Base-by-base conservation (phyloP, 2,797 vertebrate genomes). In the Gephyroberyx darwinii region DNA sequence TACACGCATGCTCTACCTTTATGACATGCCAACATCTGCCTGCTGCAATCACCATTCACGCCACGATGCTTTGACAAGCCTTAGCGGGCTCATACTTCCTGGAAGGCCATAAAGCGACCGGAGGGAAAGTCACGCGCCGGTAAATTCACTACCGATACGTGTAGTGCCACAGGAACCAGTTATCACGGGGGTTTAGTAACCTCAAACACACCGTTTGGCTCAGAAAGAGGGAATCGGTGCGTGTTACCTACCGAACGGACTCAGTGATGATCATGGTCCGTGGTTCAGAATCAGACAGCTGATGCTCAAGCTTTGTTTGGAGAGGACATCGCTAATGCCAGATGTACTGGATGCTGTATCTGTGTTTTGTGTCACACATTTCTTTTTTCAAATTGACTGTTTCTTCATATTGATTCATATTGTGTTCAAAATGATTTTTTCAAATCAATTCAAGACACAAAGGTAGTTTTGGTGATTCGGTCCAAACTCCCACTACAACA, bases 11-110 rank as follows among this genome's bases (percentile, higher is more conserved):
- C 19, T 54, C 52, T 12, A 52, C 13, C 30, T 26, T 55, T 41
- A 41, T 9, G 39, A 41, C 39, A 10, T 47, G 64, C 37, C 57
- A 77, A 72, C 81, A 84, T 75, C 83, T 68, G 55, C 67, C 58
- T 80, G 53, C 63, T 43, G 71, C 65, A 37, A 62, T 78, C 50
- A 75, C 45, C 56, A 69, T 74, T 14, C 30, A 35, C 31, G 17
- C 65, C 48, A 70, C 17, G 14, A 6, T 65, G 68, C 56, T 67
- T 54, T 64, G 61, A 88, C 41, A 33, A 55, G 50, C 54, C 61
- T 65, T 71, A 7, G 45, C 26, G 41, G 66, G 45, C 52, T 48
- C 26, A 47, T 66, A 22, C 65, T 60, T 59, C 62, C 53, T 16
- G 13, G 26, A 65, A 45, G 26, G 6, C 9, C 54, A 63, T 51